Conservation (phyloP, 2,113 vertebrate genomes). For the Burhinus oedicnemus region DNA sequence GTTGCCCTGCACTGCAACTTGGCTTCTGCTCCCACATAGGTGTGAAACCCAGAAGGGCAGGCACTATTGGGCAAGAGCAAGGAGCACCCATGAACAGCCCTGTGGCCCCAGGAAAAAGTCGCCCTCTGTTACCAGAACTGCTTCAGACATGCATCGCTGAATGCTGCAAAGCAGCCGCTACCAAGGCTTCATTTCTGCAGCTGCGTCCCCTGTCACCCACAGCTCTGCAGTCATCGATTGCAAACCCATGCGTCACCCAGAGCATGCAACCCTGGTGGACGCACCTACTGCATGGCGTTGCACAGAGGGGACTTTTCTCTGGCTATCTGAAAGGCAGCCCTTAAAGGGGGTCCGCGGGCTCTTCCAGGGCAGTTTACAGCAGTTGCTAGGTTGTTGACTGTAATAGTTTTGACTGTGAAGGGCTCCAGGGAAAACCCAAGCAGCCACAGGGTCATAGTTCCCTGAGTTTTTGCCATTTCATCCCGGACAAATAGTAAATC, state of each 20-base stretch:
- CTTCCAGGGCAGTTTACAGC: background rate
- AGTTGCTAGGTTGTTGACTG: background rate
- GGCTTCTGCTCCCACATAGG: background rate
- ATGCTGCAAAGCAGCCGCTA: background rate
- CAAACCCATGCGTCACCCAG: background rate
- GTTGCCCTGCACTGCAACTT: background rate
- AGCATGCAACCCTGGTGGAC: background rate
- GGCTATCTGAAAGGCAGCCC: background rate
- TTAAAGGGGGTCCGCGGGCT: background rate
- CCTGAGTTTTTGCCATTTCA: background rate
- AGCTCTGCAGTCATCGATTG: background rate
- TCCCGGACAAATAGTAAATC: background rate
- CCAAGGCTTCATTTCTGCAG: background rate
- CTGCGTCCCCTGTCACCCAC: background rate
- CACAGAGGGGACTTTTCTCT: background rate
- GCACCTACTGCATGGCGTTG: fast-evolving
- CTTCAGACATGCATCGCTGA: background rate
- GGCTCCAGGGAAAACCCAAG: background rate
- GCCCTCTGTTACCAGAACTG: background rate
- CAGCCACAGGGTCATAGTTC: background rate
- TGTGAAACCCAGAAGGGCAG: background rate
- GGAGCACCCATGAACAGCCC: background rate
- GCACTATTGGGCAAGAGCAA: background rate
- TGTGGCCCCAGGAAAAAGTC: background rate
- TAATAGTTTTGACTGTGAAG: conserved; percentile 9